Conservation (phyloP, 2,888 invertebrate species). For the Eudasyphora cyanicolor region DNA sequence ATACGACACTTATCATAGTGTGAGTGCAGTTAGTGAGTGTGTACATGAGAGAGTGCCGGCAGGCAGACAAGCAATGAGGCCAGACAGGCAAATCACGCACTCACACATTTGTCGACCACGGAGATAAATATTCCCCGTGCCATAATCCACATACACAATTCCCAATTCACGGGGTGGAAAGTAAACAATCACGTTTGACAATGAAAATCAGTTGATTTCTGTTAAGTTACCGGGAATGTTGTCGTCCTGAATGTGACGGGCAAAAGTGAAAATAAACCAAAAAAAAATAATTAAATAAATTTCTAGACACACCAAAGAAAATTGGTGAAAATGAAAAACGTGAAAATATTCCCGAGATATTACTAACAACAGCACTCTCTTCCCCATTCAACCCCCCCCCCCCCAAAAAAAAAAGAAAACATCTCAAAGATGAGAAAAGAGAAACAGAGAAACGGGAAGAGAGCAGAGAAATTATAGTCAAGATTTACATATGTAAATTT, state of each 20-base stretch:
- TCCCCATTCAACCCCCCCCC: not conserved
- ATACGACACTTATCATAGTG: not conserved
- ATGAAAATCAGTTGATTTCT: constrained; percentile 57
- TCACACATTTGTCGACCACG: constrained; percentile 12
- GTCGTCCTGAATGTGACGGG: constrained; percentile 18
- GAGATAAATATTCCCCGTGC: not conserved
- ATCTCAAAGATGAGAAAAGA: no score
- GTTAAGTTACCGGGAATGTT: constrained; percentile 46
- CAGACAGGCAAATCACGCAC: not conserved
- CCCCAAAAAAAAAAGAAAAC: not conserved
- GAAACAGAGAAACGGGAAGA: not conserved
- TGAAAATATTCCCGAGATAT: constrained; percentile 42
- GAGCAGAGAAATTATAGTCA: not conserved
- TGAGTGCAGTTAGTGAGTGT: not conserved
- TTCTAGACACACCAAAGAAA: not conserved
- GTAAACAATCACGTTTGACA: constrained; percentile 60
- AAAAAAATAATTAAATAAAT: constrained; percentile 9
- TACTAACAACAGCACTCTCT: not conserved
- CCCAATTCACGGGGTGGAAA: constrained; percentile 44
- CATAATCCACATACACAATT: no score
- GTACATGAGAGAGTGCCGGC: not conserved
- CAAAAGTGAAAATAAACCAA: not conserved
- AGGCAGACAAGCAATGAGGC: not conserved
- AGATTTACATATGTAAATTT: constrained; percentile 18
- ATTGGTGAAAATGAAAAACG: constrained; percentile 15